phyloP scores from a whole-genome alignment of 1,140 invertebrate species.

The Solen grandis region DNA sequence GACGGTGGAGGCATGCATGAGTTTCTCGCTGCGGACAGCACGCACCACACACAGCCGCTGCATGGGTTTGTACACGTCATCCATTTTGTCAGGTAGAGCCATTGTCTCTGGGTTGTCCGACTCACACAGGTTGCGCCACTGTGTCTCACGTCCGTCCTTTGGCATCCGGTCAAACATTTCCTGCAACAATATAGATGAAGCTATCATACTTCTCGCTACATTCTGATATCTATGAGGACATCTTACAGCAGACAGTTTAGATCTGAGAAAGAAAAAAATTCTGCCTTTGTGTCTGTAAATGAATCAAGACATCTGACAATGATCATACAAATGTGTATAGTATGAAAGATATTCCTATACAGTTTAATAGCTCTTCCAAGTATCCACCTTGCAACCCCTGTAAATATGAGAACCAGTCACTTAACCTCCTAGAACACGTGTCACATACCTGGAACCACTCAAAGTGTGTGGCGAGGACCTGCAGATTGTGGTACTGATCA shows the following conservation, averaged over 20 bases:
- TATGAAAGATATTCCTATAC: too few species aligned
- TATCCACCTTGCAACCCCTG: too few species aligned
- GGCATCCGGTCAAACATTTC: slow-evolving; percentile 80
- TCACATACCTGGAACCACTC: slow-evolving; percentile 68
- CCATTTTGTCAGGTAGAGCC: slow-evolving; percentile 79
- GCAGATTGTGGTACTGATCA: slow-evolving; percentile 81
- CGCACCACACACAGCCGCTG: slow-evolving; percentile 78
- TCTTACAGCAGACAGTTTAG: too few species aligned
- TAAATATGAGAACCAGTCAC: too few species aligned
- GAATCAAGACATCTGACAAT: too few species aligned
- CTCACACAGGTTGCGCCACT: slow-evolving; percentile 80
- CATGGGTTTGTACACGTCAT: slow-evolving; percentile 74
- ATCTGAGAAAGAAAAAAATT: too few species aligned
- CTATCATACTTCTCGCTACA: too few species aligned
- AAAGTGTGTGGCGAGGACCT: slow-evolving; percentile 74
- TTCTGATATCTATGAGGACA: too few species aligned
- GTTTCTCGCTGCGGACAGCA: slow-evolving; percentile 77
- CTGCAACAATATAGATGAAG: slow-evolving; percentile 57
- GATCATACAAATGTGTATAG: too few species aligned
- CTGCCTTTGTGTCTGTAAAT: too few species aligned
- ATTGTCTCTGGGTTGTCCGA: slow-evolving; percentile 76
- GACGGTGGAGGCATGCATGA: slow-evolving; percentile 75
- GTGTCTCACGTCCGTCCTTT: slow-evolving; percentile 79
- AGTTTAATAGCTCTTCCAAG: too few species aligned
- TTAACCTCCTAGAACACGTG: too few species aligned